Conservation (phyloP, 2,113 vertebrate genomes). For the Talpa occidentalis region DNA sequence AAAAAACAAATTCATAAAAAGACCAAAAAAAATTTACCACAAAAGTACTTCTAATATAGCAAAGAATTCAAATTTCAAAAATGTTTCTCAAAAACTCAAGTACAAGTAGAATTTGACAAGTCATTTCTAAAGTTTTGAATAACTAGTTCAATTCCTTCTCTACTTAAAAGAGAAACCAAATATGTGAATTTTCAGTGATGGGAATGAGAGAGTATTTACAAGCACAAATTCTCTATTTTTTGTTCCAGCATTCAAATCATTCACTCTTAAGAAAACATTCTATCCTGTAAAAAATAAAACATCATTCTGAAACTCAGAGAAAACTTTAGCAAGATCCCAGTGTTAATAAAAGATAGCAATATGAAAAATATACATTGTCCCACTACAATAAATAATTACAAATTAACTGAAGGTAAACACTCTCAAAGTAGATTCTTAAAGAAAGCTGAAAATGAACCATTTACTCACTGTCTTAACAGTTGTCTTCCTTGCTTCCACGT, state of each 20-base stretch:
- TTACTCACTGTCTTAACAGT: constrained; percentile 97
- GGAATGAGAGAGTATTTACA: neutral
- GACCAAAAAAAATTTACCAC: constrained; percentile 8
- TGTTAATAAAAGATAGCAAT: constrained; percentile 13
- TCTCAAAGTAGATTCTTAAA: constrained; percentile 14
- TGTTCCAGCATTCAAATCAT: neutral
- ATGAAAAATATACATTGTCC: constrained; percentile 17
- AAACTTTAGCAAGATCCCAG: constrained; percentile 34
- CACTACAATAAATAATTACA: constrained; percentile 34
- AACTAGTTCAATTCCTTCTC: neutral
- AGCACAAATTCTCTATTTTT: neutral
- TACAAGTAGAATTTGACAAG: neutral
- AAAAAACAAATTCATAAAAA: neutral
- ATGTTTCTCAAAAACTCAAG: constrained; percentile 15
- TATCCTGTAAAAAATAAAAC: neutral
- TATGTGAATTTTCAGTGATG: neutral
- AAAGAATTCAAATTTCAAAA: constrained; percentile 51
- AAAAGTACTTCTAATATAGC: neutral
- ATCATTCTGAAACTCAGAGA: neutral
- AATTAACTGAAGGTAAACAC: neutral
- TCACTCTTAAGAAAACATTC: constrained; percentile 9
- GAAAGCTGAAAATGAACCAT: constrained; percentile 53
- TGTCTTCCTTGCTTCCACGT: constrained; percentile 99
- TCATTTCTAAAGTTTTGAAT: constrained; percentile 20
- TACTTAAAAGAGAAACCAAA: constrained; percentile 5